Evolutionary conservation across 2,888 invertebrate genomes (phyloP).

Genomic region (Caenorhabditis doughertyi): DNA sequence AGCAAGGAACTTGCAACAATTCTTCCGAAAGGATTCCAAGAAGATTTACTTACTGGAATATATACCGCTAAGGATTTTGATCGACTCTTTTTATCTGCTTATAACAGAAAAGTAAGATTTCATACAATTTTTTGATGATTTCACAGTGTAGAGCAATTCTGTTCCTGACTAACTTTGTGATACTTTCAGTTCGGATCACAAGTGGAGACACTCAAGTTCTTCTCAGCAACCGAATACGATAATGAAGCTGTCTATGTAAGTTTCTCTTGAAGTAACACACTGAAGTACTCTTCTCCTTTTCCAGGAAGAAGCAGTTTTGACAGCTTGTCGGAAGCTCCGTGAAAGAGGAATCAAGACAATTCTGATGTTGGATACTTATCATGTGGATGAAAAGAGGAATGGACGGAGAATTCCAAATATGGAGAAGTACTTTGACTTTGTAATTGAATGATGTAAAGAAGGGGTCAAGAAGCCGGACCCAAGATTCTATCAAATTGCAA

Average conservation of each 20-base stretch:
- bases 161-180: no score
- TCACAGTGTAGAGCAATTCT: no score
- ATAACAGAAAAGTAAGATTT: slow-evolving; percentile 51
- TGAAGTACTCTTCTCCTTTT: slow-evolving; percentile 6
- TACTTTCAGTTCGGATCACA: slow-evolving; percentile 47
- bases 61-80: slow-evolving; percentile 67
- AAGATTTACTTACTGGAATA: slow-evolving; percentile 60
- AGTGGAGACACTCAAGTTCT: slow-evolving; percentile 58
- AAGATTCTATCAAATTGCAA: slow-evolving; percentile 54
- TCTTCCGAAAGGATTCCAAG: slow-evolving; percentile 63
- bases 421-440: slow-evolving; percentile 61
- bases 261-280: background rate
- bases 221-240: slow-evolving; percentile 65
- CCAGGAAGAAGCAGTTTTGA: slow-evolving; percentile 65
- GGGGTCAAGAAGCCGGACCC: slow-evolving; percentile 66
- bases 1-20: slow-evolving; percentile 59
- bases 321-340: slow-evolving; percentile 57
- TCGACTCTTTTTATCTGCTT: slow-evolving; percentile 50
- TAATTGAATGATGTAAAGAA: slow-evolving; percentile 65
- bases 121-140: background rate
- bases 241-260: slow-evolving; percentile 64
- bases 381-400: slow-evolving; percentile 61
- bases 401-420: slow-evolving; percentile 65
- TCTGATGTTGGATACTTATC: slow-evolving; percentile 64
- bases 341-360: slow-evolving; percentile 59